These are phyloP conservation scores for Gallinago paraguaiae DNA, from an alignment of 2,113 vertebrate species.

Conservation along the genomic window DNA sequence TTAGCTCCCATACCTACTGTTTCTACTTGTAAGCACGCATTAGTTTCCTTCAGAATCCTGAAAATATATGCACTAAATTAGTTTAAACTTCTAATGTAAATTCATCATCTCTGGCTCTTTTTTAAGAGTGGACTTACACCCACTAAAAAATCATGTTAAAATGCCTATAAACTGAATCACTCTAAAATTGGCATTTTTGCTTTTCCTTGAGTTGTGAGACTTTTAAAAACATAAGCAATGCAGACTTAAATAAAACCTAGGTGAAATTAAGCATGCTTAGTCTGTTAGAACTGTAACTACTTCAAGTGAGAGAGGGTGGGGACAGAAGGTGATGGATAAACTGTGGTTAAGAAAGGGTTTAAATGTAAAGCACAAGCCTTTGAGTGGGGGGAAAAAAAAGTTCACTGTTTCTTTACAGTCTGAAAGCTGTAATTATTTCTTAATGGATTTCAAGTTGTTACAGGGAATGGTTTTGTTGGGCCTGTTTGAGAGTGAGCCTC, in stretches of 20 bases:
- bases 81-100: not conserved
- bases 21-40: not conserved
- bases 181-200: not conserved
- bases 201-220: not conserved
- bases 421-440: not conserved
- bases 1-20: not conserved
- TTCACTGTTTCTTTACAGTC: no score
- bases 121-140: not conserved
- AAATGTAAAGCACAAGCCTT: not conserved
- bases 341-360: not conserved
- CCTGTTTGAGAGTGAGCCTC: not conserved
- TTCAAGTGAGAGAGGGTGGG: not conserved
- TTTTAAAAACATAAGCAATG: not conserved
- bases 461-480: not conserved
- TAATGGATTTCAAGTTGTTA: not conserved
- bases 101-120: not conserved
- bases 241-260: not conserved
- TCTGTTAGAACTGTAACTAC: not conserved
- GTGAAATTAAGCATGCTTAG: not conserved
- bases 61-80: not conserved
- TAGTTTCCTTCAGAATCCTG: not conserved
- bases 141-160: rapidly evolving
- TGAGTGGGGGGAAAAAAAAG: not conserved
- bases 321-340: not conserved
- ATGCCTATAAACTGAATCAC: not conserved